Conservation (phyloP, 23 tunicate genomes). For the Trididemnum nubilum region DNA sequence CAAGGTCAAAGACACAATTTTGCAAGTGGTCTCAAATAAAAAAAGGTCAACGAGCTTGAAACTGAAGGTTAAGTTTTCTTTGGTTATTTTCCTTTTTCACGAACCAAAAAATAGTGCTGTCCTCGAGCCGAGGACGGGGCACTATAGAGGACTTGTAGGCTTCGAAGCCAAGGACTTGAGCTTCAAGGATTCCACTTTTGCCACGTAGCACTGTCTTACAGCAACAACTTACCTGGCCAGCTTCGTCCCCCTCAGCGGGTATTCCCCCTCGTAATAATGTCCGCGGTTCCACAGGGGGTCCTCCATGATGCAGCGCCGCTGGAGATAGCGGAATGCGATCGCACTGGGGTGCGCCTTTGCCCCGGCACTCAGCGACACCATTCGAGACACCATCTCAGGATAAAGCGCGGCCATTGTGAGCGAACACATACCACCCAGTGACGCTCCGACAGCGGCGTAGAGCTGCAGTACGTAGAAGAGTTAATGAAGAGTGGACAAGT, state of each 20-base stretch:
- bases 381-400: slow-evolving; percentile 55
- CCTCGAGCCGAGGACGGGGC: too few species aligned
- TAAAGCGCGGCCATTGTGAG: slow-evolving; percentile 83
- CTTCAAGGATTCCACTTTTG: too few species aligned
- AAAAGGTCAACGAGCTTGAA: too few species aligned
- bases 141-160: too few species aligned
- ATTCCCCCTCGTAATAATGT: slow-evolving; percentile 78
- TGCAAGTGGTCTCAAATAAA: too few species aligned
- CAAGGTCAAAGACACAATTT: too few species aligned
- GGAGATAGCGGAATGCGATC: slow-evolving; percentile 83
- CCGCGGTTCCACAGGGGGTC: slow-evolving; percentile 88
- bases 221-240: slow-evolving; percentile 68
- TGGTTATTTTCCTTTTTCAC: too few species aligned
- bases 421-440: slow-evolving; percentile 97
- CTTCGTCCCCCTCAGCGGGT: slow-evolving; percentile 86
- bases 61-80: too few species aligned
- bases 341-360: slow-evolving; percentile 75
- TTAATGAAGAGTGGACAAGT: too few species aligned
- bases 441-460: slow-evolving; percentile 96
- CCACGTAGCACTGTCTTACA: not conserved
- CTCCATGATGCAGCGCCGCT: slow-evolving; percentile 94
- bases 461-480: slow-evolving; percentile 31
- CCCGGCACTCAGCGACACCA: slow-evolving; percentile 78
- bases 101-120: too few species aligned
- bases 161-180: too few species aligned